These are phyloP conservation scores for Ectropis grisescens DNA, from an alignment of 1,140 invertebrate genomes.

Conservation along the genomic window DNA sequence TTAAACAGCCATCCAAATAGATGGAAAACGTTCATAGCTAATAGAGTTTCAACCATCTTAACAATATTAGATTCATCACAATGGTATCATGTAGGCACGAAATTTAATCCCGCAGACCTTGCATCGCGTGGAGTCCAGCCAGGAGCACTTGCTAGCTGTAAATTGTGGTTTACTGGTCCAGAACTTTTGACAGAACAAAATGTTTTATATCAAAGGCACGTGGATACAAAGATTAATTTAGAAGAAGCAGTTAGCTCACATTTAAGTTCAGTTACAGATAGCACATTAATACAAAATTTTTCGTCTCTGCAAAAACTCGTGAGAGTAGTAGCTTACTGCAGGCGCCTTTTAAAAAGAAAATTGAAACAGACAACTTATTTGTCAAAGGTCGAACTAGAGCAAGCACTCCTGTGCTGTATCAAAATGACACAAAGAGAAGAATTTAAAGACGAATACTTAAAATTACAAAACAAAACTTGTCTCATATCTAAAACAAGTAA, in stretches of 20 bases:
- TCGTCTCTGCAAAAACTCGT: neutral
- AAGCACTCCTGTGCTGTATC: neutral
- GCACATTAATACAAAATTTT: neutral
- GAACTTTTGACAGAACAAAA: constrained; percentile 12
- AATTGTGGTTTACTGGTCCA: constrained; percentile 41
- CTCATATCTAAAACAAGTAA: neutral
- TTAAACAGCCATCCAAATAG: constrained; percentile 16
- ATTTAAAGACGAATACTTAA: neutral
- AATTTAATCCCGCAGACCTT: constrained; percentile 52
- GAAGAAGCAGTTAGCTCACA: neutral
- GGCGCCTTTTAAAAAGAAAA: neutral
- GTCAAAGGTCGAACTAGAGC: neutral
- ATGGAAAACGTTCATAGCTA: constrained; percentile 38
- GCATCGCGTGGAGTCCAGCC: constrained; percentile 27
- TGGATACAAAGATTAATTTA: neutral
- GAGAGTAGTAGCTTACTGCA: neutral
- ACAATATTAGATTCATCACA: constrained; percentile 40
- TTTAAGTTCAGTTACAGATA: neutral
- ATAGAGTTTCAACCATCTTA: constrained; percentile 39
- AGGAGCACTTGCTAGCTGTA: constrained; percentile 10
- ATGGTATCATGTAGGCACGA: constrained; percentile 3
- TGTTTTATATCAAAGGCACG: neutral
- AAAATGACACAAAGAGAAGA: neutral
- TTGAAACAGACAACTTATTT: neutral
- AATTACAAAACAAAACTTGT: neutral